phyloP scores from a whole-genome alignment of 2,797 vertebrate species.

The Tapirus indicus region DNA sequence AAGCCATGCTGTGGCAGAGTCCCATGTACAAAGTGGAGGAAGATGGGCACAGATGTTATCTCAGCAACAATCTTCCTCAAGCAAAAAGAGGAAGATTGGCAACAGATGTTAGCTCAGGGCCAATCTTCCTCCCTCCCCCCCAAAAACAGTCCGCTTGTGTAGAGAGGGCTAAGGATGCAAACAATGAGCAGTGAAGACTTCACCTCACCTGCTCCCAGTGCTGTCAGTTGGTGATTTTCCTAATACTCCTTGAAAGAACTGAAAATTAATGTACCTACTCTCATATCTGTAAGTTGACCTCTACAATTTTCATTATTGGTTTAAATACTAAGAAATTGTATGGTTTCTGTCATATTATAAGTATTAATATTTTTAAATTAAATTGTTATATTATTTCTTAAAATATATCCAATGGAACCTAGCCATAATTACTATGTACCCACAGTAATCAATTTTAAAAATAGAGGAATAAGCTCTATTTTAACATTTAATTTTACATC shows the following conservation, averaged over 20 bases:
- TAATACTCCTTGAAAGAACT: background rate
- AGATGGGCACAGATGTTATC: no score
- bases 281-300: background rate
- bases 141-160: background rate
- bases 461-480: background rate
- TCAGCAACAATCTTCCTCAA: no score
- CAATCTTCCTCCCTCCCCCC: no score
- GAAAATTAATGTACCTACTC: background rate
- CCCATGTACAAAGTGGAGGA: no score
- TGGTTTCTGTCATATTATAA: background rate
- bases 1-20: no score
- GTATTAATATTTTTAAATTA: background rate
- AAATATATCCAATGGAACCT: background rate
- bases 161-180: background rate
- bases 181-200: background rate
- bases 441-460: background rate
- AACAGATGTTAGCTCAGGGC: no score
- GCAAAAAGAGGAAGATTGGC: no score
- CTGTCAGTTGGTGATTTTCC: background rate
- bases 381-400: background rate
- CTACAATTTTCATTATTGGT: background rate
- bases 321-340: background rate
- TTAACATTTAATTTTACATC: background rate
- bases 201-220: background rate
- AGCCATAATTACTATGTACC: background rate